phyloP scores from a whole-genome alignment of 2,888 invertebrate species.

The Drosophila hawaiiensis region DNA sequence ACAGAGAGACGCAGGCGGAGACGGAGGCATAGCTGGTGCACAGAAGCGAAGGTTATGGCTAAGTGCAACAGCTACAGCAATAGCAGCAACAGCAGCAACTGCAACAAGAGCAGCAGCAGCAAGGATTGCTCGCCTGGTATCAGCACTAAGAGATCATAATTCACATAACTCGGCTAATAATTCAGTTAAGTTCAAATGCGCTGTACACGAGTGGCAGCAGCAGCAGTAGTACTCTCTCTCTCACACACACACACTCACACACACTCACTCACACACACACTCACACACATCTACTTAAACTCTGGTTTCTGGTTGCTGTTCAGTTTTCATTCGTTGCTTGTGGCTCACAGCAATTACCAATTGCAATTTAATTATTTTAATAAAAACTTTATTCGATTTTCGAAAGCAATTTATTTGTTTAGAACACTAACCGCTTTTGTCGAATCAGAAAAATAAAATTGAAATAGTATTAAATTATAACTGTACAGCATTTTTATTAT shows the following conservation, averaged over 20 bases:
- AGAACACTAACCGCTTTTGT: neutral
- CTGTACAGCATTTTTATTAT: neutral
- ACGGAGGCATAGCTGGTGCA: neutral
- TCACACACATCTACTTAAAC: conserved; percentile 4
- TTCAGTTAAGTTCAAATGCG: conserved; percentile 80
- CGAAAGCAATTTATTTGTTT: neutral
- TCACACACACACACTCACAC: neutral
- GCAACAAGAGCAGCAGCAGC: conserved; percentile 25
- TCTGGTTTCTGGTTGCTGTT: neutral
- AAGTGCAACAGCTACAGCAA: conserved; percentile 42
- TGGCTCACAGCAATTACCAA: conserved; percentile 3
- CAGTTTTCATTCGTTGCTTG: neutral
- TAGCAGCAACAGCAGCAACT: conserved; percentile 18
- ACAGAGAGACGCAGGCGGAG: conserved; percentile 6
- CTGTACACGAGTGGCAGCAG: conserved; percentile 46
- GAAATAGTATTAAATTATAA: neutral
- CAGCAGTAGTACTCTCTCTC: neutral
- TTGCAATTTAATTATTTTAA: neutral
- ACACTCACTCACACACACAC: conserved; percentile 9
- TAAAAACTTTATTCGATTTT: neutral
- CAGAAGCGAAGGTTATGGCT: conserved; percentile 37
- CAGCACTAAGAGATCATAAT: conserved; percentile 79
- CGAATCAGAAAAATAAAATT: neutral
- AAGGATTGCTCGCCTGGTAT: conserved; percentile 46
- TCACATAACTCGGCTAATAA: conserved; percentile 79